phyloP scores from a whole-genome alignment of 2,888 invertebrate genomes.

The Tachina fera region DNA sequence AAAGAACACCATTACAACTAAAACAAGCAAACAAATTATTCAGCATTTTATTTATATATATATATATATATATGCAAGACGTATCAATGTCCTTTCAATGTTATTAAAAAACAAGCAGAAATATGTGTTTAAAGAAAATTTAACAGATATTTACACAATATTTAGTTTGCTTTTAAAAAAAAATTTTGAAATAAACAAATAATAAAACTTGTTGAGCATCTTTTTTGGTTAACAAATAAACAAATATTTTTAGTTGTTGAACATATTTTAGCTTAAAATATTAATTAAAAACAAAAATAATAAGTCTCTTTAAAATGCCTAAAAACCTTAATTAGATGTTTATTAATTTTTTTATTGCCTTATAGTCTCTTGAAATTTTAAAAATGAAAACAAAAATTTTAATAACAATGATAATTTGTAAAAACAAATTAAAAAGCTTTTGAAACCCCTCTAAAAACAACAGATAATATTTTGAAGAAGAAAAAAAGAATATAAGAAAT shows the following conservation, averaged over 20 bases:
- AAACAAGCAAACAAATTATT: constrained; percentile 10
- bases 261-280: constrained; percentile 69
- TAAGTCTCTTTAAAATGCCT: constrained; percentile 46
- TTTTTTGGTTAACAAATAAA: constrained; percentile 41
- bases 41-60: constrained; percentile 60
- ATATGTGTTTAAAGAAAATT: constrained; percentile 10
- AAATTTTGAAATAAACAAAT: constrained; percentile 33
- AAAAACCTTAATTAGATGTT: constrained; percentile 63
- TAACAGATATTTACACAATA: constrained; percentile 61
- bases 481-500: constrained; percentile 39
- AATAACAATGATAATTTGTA: constrained; percentile 50
- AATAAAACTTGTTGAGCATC: constrained; percentile 52
- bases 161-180: constrained; percentile 46
- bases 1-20: not conserved
- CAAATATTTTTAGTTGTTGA: constrained; percentile 56
- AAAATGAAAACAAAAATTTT: constrained; percentile 11
- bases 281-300: constrained; percentile 51
- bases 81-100: constrained; percentile 69
- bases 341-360: constrained; percentile 68
- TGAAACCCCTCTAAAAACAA: constrained; percentile 39
- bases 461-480: constrained; percentile 10
- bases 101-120: constrained; percentile 54
- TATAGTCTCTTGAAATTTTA: constrained; percentile 65
- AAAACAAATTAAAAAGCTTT: constrained; percentile 65
- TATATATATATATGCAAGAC: constrained; percentile 66